These are phyloP conservation scores for Helleia helle DNA, from an alignment of 2,888 invertebrate species.

Conservation along the genomic window DNA sequence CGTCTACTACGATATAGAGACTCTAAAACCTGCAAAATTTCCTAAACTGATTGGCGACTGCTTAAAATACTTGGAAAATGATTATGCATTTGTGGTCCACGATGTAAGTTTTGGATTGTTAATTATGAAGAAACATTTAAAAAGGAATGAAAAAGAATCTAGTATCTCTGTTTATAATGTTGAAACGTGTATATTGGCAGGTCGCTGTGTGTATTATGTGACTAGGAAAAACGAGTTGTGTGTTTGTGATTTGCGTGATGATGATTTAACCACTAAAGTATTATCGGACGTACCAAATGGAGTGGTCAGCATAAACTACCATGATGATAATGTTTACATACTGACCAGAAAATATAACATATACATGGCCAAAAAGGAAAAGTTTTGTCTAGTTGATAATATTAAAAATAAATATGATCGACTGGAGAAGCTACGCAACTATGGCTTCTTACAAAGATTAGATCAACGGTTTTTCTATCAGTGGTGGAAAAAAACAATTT, in stretches of 20 bases:
- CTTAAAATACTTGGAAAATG: constrained; percentile 38
- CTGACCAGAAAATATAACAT: background rate
- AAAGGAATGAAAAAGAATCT: constrained; percentile 17
- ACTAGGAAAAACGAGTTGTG: constrained; percentile 35
- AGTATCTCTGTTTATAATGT: constrained; percentile 32
- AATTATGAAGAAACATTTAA: constrained; percentile 29
- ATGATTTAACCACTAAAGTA: constrained; percentile 19
- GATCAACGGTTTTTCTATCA: constrained; percentile 48
- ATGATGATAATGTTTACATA: background rate
- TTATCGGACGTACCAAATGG: constrained; percentile 26
- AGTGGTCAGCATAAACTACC: constrained; percentile 25
- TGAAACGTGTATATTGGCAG: constrained; percentile 32
- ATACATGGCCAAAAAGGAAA: background rate
- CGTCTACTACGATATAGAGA: constrained; percentile 39
- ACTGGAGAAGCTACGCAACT: background rate
- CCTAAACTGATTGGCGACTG: constrained; percentile 34
- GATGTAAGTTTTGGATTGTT: constrained; percentile 32
- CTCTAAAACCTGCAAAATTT: constrained; percentile 27
- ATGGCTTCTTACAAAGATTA: constrained; percentile 16
- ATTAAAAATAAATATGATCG: background rate
- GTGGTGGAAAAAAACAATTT: constrained; percentile 40
- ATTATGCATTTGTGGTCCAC: constrained; percentile 29
- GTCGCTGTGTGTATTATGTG: constrained; percentile 33
- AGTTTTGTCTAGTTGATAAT: background rate
- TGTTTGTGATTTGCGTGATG: constrained; percentile 25